Base-by-base conservation (phyloP, 2,113 vertebrate genomes). In the Entomyzon cyanotis region DNA sequence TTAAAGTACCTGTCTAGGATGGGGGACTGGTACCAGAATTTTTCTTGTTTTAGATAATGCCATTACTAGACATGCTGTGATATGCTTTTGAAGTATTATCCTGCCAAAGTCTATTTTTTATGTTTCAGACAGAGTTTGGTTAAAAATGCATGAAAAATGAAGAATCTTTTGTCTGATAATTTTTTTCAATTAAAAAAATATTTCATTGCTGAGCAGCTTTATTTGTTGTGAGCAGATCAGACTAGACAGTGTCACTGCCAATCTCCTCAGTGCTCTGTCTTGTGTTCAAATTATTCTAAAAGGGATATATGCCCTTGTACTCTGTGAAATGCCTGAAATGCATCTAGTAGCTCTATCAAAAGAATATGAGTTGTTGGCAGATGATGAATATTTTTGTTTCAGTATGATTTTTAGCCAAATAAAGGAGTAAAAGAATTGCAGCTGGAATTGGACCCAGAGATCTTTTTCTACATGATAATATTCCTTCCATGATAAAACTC, bases 171-270 rank as follows among this genome's bases (percentile, higher is more conserved):
- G 19, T 55, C 35, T 52, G 27, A 84, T 93, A 58, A 47, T 64
- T 24, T 42, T 94, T 95, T 90, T 44, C 44, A 95, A 85, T 90
- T 94, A 93, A 93, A 91, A 86, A 92, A 88, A 56, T 21, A 91
- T 16, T 52, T 62, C 41, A 67, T 74, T 9, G 1, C 67, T 62
- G 44, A 90, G 50, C 28, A 87, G 30, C 46, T 87, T 81, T 87
- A 82, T 80, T 93, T 95, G n/a, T 35, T 85, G 69, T 50, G 58
- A 79, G 41, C 20, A 85, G 28, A 93, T 93, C 78, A 93, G 89
- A 67, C 53, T 46, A 91, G 84, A 84, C 89, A 89, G n/a, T 73
- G 91, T 55, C 84, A 76, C 58, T 82, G 35, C 31, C 59, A 85
- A 76, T 94, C 74, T 93, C 64, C 58, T 85, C 0, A 0, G 10